Evolutionary conservation across 2,113 vertebrate species (phyloP).

Genomic region (Trichechus manatus): DNA sequence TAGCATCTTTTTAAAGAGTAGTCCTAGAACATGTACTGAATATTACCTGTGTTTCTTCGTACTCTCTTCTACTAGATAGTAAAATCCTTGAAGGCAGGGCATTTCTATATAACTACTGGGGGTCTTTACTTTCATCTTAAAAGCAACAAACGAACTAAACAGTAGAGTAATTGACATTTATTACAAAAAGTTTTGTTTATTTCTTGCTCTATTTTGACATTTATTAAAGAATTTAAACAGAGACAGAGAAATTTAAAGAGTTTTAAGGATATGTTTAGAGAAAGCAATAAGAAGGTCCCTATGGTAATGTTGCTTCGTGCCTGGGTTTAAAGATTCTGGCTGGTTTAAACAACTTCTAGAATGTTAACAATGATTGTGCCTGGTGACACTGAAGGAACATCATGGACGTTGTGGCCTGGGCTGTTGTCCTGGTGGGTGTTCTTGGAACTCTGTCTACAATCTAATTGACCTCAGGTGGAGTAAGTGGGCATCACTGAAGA

Average conservation of each 20-base stretch:
- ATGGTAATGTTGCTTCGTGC: not conserved
- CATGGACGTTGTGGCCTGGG: not conserved
- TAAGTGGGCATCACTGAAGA: not conserved
- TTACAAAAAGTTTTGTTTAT: not conserved
- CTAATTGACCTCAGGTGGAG: not conserved
- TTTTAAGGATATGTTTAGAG: not conserved
- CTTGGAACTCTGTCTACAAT: not conserved
- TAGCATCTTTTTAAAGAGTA: not conserved
- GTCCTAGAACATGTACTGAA: not conserved
- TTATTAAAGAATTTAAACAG: not conserved
- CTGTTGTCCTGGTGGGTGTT: not conserved
- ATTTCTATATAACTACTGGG: not conserved
- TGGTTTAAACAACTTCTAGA: not conserved
- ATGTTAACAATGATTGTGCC: not conserved
- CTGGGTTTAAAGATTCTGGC: not conserved
- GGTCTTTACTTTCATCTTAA: not conserved
- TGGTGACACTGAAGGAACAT: accelerated
- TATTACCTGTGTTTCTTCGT: not conserved
- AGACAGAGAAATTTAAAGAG: not conserved
- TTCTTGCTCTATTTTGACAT: not conserved
- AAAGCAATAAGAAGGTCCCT: not conserved
- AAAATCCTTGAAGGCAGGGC: not conserved
- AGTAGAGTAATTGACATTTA: not conserved
- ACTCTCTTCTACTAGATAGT: accelerated
- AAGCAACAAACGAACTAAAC: not conserved